Percentiles rank a stretch among this genome's conserved stretches.
phyloP scores from a whole-genome alignment of 2,113 vertebrate species.

The Seriola dumerili region DNA sequence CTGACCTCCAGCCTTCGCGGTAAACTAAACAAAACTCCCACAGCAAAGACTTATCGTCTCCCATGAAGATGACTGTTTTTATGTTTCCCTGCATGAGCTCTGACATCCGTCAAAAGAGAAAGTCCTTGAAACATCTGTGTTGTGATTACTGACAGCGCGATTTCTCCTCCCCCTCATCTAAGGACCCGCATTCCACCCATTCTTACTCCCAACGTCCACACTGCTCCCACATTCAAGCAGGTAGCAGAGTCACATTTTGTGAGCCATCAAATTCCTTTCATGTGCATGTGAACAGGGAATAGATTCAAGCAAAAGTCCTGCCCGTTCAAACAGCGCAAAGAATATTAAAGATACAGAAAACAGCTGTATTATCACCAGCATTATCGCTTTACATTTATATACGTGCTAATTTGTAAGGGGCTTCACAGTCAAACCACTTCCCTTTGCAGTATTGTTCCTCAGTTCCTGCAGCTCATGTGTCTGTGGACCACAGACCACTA shows the following conservation, averaged over 20 bases:
- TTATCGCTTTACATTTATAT: not conserved
- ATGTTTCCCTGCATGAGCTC: constrained; percentile 67
- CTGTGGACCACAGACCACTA: no score
- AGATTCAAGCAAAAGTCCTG: not conserved
- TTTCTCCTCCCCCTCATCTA: constrained; percentile 61
- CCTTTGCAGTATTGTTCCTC: no score
- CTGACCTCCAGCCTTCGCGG: constrained; percentile 51
- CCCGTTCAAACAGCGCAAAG: not conserved
- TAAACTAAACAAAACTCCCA: constrained; percentile 52
- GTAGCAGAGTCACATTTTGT: constrained; percentile 41
- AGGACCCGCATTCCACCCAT: constrained; percentile 76
- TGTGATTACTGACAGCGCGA: constrained; percentile 61
- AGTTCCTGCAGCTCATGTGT: no score
- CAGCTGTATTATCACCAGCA: no score
- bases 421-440: no score
- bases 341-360: not conserved
- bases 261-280: not conserved
- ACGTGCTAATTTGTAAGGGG: not conserved
- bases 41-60: constrained; percentile 46
- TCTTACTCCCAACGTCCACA: constrained; percentile 60
- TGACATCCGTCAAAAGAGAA: constrained; percentile 66
- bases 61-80: constrained; percentile 64
- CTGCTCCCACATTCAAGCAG: constrained; percentile 66
- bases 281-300: not conserved
- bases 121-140: constrained; percentile 77